phyloP scores from a whole-genome alignment of 2,113 vertebrate species.

The Gracilinanus agilis region DNA sequence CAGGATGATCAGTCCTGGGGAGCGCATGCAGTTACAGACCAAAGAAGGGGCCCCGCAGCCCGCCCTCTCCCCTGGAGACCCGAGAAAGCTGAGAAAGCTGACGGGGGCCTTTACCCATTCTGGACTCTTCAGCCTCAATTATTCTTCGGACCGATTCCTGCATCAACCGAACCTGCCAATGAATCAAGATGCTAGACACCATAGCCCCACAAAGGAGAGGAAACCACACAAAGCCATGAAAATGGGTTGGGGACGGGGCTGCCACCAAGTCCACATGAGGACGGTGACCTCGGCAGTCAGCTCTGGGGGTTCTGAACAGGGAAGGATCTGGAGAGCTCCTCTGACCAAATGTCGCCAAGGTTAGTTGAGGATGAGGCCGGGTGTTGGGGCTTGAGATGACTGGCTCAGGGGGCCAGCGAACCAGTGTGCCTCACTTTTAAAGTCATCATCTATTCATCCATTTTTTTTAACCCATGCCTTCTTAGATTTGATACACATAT shows the following conservation, averaged over 20 bases:
- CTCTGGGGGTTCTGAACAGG: not conserved
- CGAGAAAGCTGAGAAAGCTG: too few species aligned
- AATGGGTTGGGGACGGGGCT: not conserved
- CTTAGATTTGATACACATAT: too few species aligned
- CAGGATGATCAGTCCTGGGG: conserved; percentile 94
- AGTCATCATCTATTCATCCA: not conserved
- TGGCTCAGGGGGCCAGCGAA: not conserved
- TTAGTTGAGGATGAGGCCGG: too few species aligned
- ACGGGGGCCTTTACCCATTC: conserved; percentile 89
- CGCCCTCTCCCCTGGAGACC: not conserved
- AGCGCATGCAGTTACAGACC: conserved; percentile 12
- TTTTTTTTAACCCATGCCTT: too few species aligned
- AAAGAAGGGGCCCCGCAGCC: fast-evolving
- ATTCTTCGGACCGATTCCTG: conserved; percentile 98
- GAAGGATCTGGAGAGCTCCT: not conserved
- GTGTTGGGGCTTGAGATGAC: too few species aligned
- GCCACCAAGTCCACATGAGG: not conserved
- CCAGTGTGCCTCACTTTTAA: not conserved
- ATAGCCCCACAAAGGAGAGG: not conserved
- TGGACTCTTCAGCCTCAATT: conserved; percentile 96
- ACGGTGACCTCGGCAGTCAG: not conserved
- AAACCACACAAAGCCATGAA: not conserved
- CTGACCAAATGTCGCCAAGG: not conserved
- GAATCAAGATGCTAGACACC: fast-evolving
- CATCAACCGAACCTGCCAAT: conserved; percentile 94